Percentiles rank a stretch among this genome's conserved stretches.
These are phyloP conservation scores for Buceros bicornis DNA, from an alignment of 2,797 vertebrate species.

Conservation along the genomic window DNA sequence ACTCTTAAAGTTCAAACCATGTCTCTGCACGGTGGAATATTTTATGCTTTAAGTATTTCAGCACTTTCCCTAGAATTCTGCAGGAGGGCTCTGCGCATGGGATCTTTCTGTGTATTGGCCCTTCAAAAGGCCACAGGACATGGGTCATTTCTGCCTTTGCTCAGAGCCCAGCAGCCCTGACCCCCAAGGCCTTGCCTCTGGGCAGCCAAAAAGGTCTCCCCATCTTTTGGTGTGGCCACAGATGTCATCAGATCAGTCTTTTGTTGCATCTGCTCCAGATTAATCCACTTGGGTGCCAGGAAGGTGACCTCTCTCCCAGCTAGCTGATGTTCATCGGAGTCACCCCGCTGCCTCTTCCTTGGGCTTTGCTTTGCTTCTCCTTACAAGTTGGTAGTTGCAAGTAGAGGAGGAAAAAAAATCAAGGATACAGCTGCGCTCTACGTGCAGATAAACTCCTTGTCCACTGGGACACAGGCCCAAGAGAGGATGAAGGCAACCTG, in stretches of 20 bases:
- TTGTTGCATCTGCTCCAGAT: not conserved
- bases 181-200: not conserved
- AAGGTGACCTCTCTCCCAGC: not conserved
- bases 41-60: not conserved
- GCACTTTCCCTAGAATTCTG: not conserved
- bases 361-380: not conserved
- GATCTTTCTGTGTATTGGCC: not conserved
- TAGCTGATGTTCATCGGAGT: not conserved
- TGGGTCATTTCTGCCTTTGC: not conserved
- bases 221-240: not conserved
- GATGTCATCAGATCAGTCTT: not conserved
- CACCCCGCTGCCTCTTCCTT: not conserved
- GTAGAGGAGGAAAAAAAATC: not conserved
- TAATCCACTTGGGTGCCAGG: not conserved
- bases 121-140: not conserved
- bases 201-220: not conserved
- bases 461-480: too few species aligned
- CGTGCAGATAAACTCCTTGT: not conserved
- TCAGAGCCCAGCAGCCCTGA: not conserved
- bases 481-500: not conserved
- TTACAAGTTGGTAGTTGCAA: not conserved
- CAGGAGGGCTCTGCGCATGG: not conserved
- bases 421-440: accelerated
- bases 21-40: not conserved
- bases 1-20: not conserved